Percentiles rank a stretch among this genome's conserved stretches.
Conservation (phyloP, 2,113 vertebrate species). For the Heloderma charlesbogerti region DNA sequence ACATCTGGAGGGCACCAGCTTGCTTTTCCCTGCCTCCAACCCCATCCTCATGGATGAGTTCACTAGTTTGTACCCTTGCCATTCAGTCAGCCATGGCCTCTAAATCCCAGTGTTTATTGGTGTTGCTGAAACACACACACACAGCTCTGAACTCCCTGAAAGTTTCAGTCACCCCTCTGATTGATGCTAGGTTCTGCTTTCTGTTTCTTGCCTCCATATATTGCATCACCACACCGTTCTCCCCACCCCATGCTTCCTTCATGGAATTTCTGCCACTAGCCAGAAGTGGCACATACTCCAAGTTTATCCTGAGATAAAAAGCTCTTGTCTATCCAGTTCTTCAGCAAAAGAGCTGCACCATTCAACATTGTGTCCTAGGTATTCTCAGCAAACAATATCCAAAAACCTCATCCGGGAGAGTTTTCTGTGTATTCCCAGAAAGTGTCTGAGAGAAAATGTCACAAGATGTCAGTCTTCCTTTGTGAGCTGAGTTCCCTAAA, state of each 20-base stretch:
- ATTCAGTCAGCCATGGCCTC: not conserved
- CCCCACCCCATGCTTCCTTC: not conserved
- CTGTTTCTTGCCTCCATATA: not conserved
- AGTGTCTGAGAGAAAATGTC: not conserved
- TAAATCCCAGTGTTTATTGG: not conserved
- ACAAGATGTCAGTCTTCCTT: not conserved
- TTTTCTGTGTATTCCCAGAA: not conserved
- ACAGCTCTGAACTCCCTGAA: not conserved
- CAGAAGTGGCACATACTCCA: not conserved
- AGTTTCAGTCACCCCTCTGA: not conserved
- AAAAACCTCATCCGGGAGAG: not conserved
- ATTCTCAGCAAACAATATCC: not conserved
- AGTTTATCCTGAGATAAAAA: not conserved
- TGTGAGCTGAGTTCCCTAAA: not conserved
- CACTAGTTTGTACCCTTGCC: not conserved
- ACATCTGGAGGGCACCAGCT: too few relatives aligned
- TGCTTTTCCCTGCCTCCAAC: too few relatives aligned
- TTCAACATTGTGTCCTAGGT: not conserved
- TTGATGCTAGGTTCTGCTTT: not conserved
- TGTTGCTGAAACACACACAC: not conserved
- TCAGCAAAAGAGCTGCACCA: not conserved
- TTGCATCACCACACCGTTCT: not conserved
- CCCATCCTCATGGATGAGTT: not conserved
- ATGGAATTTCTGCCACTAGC: not conserved
- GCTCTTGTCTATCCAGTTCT: too few relatives aligned